phyloP scores from a whole-genome alignment of 2,888 invertebrate species.

The Mycalesis mineus region DNA sequence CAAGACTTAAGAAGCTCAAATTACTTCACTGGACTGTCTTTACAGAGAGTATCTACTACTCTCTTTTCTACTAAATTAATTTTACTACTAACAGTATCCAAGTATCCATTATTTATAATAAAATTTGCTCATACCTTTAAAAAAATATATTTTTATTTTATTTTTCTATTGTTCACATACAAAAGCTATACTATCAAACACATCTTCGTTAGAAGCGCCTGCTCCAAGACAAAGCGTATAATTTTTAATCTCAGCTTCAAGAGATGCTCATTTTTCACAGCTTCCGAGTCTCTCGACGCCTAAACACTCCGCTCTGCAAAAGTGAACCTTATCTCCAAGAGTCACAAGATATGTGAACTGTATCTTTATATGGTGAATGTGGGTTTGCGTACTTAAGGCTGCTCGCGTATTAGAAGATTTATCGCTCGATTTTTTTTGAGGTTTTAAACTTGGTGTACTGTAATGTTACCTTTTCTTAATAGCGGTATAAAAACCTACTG shows the following conservation, averaged over 20 bases:
- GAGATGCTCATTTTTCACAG: constrained; percentile 72
- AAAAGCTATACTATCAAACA: constrained; percentile 8
- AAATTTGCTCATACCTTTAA: no score
- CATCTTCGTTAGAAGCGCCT: constrained; percentile 27
- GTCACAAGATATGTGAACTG: background rate
- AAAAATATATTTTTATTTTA: no score
- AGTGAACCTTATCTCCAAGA: constrained; percentile 35
- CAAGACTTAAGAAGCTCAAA: no score
- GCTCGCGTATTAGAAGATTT: constrained; percentile 34
- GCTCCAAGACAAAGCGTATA: constrained; percentile 54
- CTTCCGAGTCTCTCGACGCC: constrained; percentile 41
- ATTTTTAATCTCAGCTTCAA: constrained; percentile 70
- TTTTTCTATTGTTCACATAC: background rate
- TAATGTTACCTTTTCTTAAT: no score
- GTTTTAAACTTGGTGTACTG: no score
- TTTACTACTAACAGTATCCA: no score
- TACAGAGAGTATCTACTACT: no score
- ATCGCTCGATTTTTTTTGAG: no score
- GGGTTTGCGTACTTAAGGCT: constrained; percentile 52
- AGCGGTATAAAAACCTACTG: no score
- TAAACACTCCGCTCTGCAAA: constrained; percentile 29
- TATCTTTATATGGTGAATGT: constrained; percentile 25
- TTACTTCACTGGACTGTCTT: no score
- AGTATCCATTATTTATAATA: no score
- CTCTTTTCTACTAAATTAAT: no score